Evolutionary conservation across 1,140 invertebrate genomes (phyloP), one percentile per base, ranked within the genome.

Genomic region (Campoletis sonorensis): DNA sequence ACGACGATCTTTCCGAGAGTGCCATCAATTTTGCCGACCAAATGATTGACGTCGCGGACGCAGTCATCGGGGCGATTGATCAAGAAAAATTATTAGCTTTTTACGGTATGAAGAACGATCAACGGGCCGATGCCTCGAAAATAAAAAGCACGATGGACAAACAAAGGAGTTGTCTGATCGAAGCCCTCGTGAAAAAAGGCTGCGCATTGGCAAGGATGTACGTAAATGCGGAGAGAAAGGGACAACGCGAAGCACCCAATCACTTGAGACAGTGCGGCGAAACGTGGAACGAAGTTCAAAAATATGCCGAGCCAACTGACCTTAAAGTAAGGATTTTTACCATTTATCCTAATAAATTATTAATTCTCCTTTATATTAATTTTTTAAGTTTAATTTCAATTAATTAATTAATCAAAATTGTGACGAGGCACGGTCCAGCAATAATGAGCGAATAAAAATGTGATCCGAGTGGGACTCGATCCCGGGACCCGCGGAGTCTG

Each of bases 121-220:
- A 94, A 18, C 92, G 96, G 70, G 89, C 93, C 0, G 96, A 98
- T 89, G 96, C 96, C 0, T 89, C 92, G 5, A 97, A 97, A 90
- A 95, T 96, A 64, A 97, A 97, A 92, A 94, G 92, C 94, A 93
- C 94, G 82, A 97, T 97, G 94, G 97, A 98, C 51, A 96, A 96
- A 86, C 95, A 96, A 86, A 97, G 96, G 87, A 94, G 90, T 67
- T 94, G 94, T 80, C 91, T 97, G 49, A 91, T 98, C 49, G 97
- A 98, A 83, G 95, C 96, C 21, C 89, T 97, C 23, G 93, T 94
- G 51, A 95, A 95, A 80, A 96, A 95, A 90, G 97, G 96, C 61
- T 94, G 94, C 85, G 96, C 95, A 64, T 86, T 96, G 51, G 95
- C 94, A 83, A 94, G 96, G 79, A 88, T 97, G 61, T 93, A 93